These are phyloP conservation scores for Gambusia holbrooki DNA, from an alignment of 2,113 vertebrate genomes.

Conservation along the genomic window DNA sequence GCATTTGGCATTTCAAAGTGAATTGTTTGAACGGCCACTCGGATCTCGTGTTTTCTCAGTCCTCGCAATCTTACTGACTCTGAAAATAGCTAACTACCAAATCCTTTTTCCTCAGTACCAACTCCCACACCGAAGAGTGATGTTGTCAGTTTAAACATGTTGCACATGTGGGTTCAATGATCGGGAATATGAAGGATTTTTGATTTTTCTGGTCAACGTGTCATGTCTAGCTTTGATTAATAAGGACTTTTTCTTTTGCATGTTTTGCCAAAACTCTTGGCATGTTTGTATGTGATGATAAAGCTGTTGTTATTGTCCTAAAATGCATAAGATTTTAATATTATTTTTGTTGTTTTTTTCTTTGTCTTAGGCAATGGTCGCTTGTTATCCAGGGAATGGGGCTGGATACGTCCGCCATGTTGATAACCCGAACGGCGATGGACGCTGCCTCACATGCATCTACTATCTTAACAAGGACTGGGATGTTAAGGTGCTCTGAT, in stretches of 20 bases:
- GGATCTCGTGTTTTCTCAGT: background rate
- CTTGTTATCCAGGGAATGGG: slow-evolving; percentile 91
- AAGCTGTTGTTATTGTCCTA: background rate
- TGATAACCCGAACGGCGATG: slow-evolving; percentile 91
- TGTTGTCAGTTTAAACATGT: background rate
- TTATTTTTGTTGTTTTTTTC: slow-evolving; percentile 37
- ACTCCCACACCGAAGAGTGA: background rate
- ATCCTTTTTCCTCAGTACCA: background rate
- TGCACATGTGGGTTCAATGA: background rate
- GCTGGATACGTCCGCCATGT: slow-evolving; percentile 91
- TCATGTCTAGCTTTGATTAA: background rate
- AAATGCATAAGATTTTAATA: background rate
- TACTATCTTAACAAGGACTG: slow-evolving; percentile 95
- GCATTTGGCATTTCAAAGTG: background rate
- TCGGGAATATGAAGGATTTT: background rate
- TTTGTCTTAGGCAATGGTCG: slow-evolving; percentile 87
- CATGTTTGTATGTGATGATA: background rate
- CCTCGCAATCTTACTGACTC: too few relatives aligned
- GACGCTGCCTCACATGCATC: slow-evolving; percentile 93
- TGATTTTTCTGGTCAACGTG: background rate
- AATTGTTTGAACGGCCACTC: background rate
- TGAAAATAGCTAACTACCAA: background rate
- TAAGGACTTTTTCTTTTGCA: too few relatives aligned
- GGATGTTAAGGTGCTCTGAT: slow-evolving; percentile 84
- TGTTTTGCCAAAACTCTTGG: too few relatives aligned